Base-by-base conservation (phyloP, 1,140 invertebrate genomes). In the Drosophila arizonae region DNA sequence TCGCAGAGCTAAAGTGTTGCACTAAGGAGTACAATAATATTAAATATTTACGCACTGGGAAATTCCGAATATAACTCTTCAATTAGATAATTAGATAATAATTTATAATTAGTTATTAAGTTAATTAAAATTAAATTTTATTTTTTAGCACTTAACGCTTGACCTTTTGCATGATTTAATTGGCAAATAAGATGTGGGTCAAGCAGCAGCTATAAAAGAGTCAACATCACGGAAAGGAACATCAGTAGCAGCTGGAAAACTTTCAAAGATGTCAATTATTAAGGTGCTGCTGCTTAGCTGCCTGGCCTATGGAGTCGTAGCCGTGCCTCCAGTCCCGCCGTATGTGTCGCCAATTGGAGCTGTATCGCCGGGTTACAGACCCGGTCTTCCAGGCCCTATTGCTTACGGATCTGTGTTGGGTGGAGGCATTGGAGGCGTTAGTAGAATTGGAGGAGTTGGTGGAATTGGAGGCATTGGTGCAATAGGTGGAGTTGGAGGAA, bases 241-340 rank as follows among this genome's bases (percentile, higher is more conserved):
- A 28, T 57, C 55, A 57, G 54, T 46, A 46, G n/a, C 3, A 6
- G 17, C 6, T 17, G 8, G 2, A 46, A 17, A 17, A 21, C 10
- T 36, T 39, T 39, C 1, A 39, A 39, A 13, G 9, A 39, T 39
- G 36, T 11, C 36, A 3, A 10, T 39, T 8, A 8, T 1, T 3
- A 11, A 39, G 10, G 10, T 11, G 13, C 3, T 39, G 10, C 36
- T 39, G 17, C 36, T 68, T 13, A 56, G 41, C 6, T 73, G 64
- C 15, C 24, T 72, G 13, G 48, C 45, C 11, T 72, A 55, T 8
- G 64, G 56, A 21, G 46, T 28, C 39, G 8, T 46, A 6, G 63
- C 69, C 13, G 4, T 52, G 30, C 63, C 15, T 57, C 36, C 43
- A 50, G 9, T 17, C 6, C 11, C 15, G 4, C 24, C 33, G 5